A percentile compares a stretch with the other conserved stretches of the same genome.
Conservation (phyloP, 2,888 invertebrate genomes). For the Candidula unifasciata region DNA sequence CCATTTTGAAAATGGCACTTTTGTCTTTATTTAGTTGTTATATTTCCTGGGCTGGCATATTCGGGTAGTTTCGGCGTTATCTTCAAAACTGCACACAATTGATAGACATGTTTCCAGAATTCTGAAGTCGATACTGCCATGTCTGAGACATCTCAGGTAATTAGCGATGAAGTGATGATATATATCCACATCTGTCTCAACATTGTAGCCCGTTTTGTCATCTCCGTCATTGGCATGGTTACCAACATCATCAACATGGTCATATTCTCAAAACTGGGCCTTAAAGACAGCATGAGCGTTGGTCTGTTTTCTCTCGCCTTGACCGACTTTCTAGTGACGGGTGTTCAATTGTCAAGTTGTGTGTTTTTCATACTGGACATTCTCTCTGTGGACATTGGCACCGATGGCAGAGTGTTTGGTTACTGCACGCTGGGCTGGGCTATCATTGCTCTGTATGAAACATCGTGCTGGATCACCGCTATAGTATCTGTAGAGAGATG, state of each 20-base stretch:
- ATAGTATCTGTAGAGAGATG: constrained; percentile 26
- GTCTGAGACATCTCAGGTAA: too few relatives aligned
- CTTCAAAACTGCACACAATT: too few relatives aligned
- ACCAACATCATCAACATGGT: constrained; percentile 25
- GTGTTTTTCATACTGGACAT: background rate
- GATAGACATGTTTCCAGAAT: too few relatives aligned
- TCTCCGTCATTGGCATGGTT: background rate
- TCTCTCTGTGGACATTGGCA: background rate
- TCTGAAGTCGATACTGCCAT: too few relatives aligned
- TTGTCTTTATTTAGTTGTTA: too few relatives aligned
- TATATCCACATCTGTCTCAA: too few relatives aligned
- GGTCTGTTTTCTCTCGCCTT: constrained; percentile 25
- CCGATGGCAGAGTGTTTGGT: background rate
- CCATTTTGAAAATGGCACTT: too few relatives aligned
- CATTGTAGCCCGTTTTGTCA: too few relatives aligned
- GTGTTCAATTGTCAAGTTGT: background rate
- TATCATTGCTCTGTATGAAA: background rate
- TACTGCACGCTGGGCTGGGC: constrained; percentile 4
- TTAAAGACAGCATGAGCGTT: constrained; percentile 9
- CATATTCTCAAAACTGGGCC: constrained; percentile 33
- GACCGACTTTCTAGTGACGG: constrained; percentile 6
- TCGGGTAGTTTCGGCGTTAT: too few relatives aligned
- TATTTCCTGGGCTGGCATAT: too few relatives aligned
- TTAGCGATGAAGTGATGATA: too few relatives aligned
- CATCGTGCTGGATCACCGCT: constrained; percentile 7